phyloP scores from a whole-genome alignment of 1,140 invertebrate genomes.

The Dreissena rostriformis region DNA sequence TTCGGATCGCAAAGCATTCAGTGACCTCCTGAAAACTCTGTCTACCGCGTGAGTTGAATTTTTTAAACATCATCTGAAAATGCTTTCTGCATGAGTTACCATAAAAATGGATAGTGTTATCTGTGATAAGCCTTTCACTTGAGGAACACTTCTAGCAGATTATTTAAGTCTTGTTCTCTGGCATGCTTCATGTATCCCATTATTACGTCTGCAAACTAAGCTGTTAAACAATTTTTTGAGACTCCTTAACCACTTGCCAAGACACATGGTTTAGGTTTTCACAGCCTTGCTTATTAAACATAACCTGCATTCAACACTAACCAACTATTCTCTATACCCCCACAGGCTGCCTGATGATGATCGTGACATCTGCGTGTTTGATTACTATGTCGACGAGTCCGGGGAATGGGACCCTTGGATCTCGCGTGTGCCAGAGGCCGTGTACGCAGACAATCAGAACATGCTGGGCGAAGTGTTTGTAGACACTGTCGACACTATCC shows the following conservation, averaged over 20 bases:
- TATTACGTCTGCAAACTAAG: too few relatives aligned
- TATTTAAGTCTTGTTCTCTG: too few relatives aligned
- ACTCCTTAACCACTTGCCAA: too few relatives aligned
- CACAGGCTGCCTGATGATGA: constrained; percentile 81
- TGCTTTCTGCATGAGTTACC: too few relatives aligned
- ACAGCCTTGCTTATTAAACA: too few relatives aligned
- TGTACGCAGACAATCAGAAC: constrained; percentile 77
- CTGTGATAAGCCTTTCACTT: too few relatives aligned
- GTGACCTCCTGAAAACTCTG: constrained; percentile 77
- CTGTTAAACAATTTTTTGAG: too few relatives aligned
- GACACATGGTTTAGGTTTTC: too few relatives aligned
- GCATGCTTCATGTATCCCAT: too few relatives aligned
- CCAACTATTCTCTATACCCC: background rate
- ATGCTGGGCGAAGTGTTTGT: constrained; percentile 80
- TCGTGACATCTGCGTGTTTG: constrained; percentile 80
- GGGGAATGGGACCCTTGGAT: constrained; percentile 82
- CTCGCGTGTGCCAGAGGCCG: constrained; percentile 78
- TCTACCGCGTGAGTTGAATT: constrained; percentile 77
- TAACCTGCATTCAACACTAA: too few relatives aligned
- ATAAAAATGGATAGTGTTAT: too few relatives aligned
- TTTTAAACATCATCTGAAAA: background rate
- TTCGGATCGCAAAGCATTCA: constrained; percentile 77
- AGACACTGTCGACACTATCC: constrained; percentile 80
- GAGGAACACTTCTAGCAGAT: too few relatives aligned
- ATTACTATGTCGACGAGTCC: constrained; percentile 82